A percentile compares a stretch with the other conserved stretches of the same genome.
These are phyloP conservation scores for Percopsis omiscomaycus DNA, from an alignment of 2,797 vertebrate genomes.

Conservation along the genomic window DNA sequence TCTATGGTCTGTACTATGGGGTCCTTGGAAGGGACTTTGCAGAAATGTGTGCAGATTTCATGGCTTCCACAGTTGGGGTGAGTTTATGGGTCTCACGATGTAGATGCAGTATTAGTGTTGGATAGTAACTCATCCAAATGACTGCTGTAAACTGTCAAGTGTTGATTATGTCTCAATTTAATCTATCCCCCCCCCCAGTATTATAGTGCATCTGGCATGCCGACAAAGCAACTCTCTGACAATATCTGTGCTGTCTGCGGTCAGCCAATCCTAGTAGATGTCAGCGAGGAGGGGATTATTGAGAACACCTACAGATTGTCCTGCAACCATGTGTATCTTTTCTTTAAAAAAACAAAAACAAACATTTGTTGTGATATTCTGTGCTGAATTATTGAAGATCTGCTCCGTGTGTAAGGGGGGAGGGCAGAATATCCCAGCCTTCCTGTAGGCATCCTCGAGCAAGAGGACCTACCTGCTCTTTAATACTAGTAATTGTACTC, in stretches of 20 bases:
- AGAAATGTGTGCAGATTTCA: constrained; percentile 98
- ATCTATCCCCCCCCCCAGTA: constrained; percentile 74
- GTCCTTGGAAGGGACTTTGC: constrained; percentile 97
- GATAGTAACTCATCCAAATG: not conserved
- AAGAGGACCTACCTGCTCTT: no score
- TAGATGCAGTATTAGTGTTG: not conserved
- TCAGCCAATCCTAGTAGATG: constrained; percentile 96
- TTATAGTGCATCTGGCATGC: constrained; percentile 96
- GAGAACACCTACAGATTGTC: constrained; percentile 97
- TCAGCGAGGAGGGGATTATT: constrained; percentile 96
- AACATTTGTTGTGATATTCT: no score
- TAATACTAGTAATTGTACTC: no score
- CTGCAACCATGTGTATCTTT: constrained; percentile 99
- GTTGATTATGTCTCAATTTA: not conserved
- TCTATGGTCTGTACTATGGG: constrained; percentile 97
- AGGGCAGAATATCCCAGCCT: no score
- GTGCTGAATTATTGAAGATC: not conserved
- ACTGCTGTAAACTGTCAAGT: not conserved
- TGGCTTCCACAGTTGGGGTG: constrained; percentile 98
- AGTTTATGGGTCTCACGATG: constrained; percentile 40
- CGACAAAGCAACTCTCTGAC: constrained; percentile 97
- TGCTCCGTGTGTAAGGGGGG: no score
- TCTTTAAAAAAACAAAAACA: not conserved
- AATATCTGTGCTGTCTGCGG: constrained; percentile 96
- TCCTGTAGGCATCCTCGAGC: no score